Percentiles rank a stretch among this genome's conserved stretches.
Conservation (phyloP, 2,797 vertebrate species). For the Halcyon chelicuti region DNA sequence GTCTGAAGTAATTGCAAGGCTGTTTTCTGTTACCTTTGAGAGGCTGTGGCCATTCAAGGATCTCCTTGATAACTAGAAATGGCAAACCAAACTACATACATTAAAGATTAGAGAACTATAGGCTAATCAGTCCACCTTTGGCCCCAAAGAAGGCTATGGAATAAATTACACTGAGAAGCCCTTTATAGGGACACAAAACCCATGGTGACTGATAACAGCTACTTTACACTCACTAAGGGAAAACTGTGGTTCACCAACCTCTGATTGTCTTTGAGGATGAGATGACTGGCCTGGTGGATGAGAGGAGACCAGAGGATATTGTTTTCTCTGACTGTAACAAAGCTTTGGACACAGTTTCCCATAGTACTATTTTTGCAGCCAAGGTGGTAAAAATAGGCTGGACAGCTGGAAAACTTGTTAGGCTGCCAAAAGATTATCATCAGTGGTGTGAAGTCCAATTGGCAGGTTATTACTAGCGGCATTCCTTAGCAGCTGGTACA, state of each 20-base stretch:
- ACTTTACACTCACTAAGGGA: background rate
- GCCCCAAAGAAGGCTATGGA: background rate
- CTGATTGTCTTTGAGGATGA: background rate
- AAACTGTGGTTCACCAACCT: background rate
- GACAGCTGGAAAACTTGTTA: background rate
- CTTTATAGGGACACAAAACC: background rate
- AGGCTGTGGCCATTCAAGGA: background rate
- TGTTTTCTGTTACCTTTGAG: background rate
- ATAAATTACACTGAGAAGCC: background rate
- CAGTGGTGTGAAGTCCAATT: background rate
- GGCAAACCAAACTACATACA: background rate
- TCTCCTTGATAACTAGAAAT: background rate
- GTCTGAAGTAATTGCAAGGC: background rate
- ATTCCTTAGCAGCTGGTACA: constrained; percentile 1
- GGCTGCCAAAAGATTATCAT: background rate
- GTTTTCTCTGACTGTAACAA: background rate
- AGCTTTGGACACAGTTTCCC: background rate
- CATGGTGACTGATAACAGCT: background rate
- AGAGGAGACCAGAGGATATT: background rate
- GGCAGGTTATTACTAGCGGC: background rate
- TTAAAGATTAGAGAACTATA: background rate
- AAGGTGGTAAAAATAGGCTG: constrained; percentile 9
- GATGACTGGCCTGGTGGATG: background rate
- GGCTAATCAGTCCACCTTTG: background rate
- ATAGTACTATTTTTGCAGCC: background rate